Base-by-base conservation (phyloP, 2,888 invertebrate genomes). In the Folsomia candida region DNA sequence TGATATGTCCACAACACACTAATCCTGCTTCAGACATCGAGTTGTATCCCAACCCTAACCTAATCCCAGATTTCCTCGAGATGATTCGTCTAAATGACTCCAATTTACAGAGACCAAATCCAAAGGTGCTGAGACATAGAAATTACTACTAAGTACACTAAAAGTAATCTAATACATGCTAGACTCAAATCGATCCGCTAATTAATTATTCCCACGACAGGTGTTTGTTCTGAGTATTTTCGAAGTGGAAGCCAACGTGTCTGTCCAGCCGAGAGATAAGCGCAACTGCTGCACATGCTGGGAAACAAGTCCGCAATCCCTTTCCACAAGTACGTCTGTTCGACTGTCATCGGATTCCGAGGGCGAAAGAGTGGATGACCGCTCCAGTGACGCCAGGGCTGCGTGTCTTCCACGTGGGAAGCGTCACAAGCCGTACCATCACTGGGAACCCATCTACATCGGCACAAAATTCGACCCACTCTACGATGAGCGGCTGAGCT, bases 381-480 rank as follows among this genome's bases (percentile, higher is more conserved):
- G 88, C 71, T n/a, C 61, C 66, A 2, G 61, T 69, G 20, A 66
- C 71, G 27, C 63, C 68, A n/a, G 76, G 75, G 27, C 51, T 94
- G 81, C 89, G 90, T 80, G 89, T 94, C 72, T 94, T 93, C 83
- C 91, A 93, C 83, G 89, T 90, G 94, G 93, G 37, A 94, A 94
- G 81, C 86, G 94, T 64, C 89, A 87, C 29, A 92, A 92, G 22
- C 88, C 88, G 80, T 91, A 88, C 82, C 87, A 90, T 54, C 92
- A 92, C 83, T 95, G 95, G 95, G 95, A 95, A 84, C 95, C 95
- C 9, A 94, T 95, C 80, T 96, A 91, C 82, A 93, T 96, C 74
- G 94, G 95, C 26, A 94, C 94, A 0, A 90, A 94, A 83, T 86
- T 88, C 37, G 94, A 93, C 81, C 94, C 94, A 0, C 86, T 91